Evolutionary conservation across 2,797 vertebrate species (phyloP), one percentile per base, ranked within the genome.

Genomic region (Gymnothorax javanicus): DNA sequence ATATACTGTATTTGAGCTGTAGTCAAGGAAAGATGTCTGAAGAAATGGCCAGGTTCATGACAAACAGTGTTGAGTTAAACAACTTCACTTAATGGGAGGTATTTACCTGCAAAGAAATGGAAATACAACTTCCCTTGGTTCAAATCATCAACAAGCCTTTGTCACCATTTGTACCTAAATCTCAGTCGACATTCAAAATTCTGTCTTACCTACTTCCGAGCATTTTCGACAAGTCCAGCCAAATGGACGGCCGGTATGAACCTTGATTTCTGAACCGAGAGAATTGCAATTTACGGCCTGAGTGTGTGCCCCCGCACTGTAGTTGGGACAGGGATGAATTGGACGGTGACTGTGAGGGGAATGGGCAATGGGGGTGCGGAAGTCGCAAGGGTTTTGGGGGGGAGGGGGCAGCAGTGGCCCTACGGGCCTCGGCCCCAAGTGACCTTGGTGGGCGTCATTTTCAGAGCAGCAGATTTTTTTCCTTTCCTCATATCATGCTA

Each of bases 401-500:
- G 20, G 60, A 62, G 3, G 20, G 20, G 20, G 62, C 6, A 7
- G 62, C 8, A 23, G 62, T n/a, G 60, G 60, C 8, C 23, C 20
- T 20, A 4, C 23, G 20, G 15, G 7, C 75, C 15, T 79, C 50
- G 50, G 17, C 23, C 12, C 69, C 84, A 7, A 43, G 2, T 77
- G 88, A 87, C 86, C 62, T 50, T 73, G 87, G 75, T 7, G 3
- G 23, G 9, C 17, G 54, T 85, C 62, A 86, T 9, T 91, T 86
- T 86, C 82, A 82, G 86, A 86, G 89, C 89, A 86, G 79, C 60
- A 83, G 6, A 12, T 85, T 67, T 77, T 15, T 85, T 67, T 77
- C 85, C 86, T 85, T 57, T 89, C 86, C 85, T 59, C 88, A 92
- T 90, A 91, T 57, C 0, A 4, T 57, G 86, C 87, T 88, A 88